Evolutionary conservation across 2,888 invertebrate species (phyloP).

Genomic region (Amphipoea oculea): DNA sequence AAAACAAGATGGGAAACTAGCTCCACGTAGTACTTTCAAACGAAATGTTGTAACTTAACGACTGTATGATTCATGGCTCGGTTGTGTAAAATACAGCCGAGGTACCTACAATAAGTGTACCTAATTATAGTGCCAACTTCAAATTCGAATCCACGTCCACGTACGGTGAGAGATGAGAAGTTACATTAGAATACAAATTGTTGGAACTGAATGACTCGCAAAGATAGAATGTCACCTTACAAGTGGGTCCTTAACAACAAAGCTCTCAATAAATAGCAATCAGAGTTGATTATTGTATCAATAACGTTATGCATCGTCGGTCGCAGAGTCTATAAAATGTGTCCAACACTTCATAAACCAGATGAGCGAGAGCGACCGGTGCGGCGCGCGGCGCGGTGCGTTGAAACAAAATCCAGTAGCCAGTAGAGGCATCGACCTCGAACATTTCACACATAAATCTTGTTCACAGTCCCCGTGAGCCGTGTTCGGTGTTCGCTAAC

Average conservation of each 20-base stretch:
- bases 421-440: slow-evolving; percentile 80
- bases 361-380: slow-evolving; percentile 61
- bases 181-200: slow-evolving; percentile 35
- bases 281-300: slow-evolving; percentile 71
- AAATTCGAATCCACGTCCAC: slow-evolving; percentile 36
- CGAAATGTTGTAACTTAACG: slow-evolving; percentile 69
- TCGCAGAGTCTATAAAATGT: slow-evolving; percentile 67
- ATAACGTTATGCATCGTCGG: slow-evolving; percentile 64
- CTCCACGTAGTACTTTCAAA: slow-evolving; percentile 61
- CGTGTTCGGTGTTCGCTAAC: slow-evolving; percentile 73
- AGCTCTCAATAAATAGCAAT: slow-evolving; percentile 70
- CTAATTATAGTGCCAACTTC: slow-evolving; percentile 69
- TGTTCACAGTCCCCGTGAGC: slow-evolving; percentile 73
- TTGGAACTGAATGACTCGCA: slow-evolving; percentile 17
- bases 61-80: slow-evolving; percentile 74
- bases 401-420: slow-evolving; percentile 69
- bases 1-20: slow-evolving; percentile 59
- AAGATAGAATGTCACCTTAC: slow-evolving; percentile 33
- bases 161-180: slow-evolving; percentile 14
- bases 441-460: slow-evolving; percentile 86
- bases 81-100: slow-evolving; percentile 73
- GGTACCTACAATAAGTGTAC: slow-evolving; percentile 65
- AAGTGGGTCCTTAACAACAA: slow-evolving; percentile 50
- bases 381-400: slow-evolving; percentile 48
- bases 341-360: slow-evolving; percentile 74